Conservation (phyloP, 2,888 invertebrate species). For the Agrenia bidenticulata region DNA sequence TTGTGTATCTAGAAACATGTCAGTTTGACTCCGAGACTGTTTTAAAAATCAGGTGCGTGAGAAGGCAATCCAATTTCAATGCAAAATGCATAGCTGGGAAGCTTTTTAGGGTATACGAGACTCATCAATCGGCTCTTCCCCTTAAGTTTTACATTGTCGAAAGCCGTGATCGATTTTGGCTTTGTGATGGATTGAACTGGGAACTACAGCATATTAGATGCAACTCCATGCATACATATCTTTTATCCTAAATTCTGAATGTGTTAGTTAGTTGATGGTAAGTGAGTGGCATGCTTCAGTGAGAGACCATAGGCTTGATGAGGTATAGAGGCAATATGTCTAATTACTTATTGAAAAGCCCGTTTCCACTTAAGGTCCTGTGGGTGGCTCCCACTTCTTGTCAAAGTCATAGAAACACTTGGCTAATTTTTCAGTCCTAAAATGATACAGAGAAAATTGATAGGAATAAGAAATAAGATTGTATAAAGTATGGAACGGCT, state of each 20-base stretch:
- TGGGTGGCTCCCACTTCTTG: constrained; percentile 7
- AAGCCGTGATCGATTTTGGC: neutral
- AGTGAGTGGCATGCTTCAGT: neutral
- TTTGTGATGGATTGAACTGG: neutral
- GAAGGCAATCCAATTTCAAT: constrained; percentile 20
- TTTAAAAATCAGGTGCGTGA: constrained; percentile 20
- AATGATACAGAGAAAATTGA: too few species aligned
- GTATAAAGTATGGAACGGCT: too few species aligned
- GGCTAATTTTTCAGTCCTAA: neutral
- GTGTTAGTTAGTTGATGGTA: too few species aligned
- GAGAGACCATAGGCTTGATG: too few species aligned
- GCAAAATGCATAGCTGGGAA: constrained; percentile 27
- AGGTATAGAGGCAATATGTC: constrained; percentile 34
- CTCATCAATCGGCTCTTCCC: constrained; percentile 1
- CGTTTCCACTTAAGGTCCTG: constrained; percentile 15
- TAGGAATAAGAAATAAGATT: too few species aligned
- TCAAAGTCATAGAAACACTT: constrained; percentile 1
- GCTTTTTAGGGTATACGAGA: neutral
- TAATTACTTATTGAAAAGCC: constrained; percentile 39
- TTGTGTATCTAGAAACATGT: too few species aligned
- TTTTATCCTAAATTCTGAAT: too few species aligned
- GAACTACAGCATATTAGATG: neutral
- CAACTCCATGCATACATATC: too few species aligned
- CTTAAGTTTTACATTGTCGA: neutral
- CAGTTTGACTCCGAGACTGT: too few species aligned